Evolutionary conservation across 1,140 invertebrate species (phyloP).

Genomic region (Drosophila teissieri): DNA sequence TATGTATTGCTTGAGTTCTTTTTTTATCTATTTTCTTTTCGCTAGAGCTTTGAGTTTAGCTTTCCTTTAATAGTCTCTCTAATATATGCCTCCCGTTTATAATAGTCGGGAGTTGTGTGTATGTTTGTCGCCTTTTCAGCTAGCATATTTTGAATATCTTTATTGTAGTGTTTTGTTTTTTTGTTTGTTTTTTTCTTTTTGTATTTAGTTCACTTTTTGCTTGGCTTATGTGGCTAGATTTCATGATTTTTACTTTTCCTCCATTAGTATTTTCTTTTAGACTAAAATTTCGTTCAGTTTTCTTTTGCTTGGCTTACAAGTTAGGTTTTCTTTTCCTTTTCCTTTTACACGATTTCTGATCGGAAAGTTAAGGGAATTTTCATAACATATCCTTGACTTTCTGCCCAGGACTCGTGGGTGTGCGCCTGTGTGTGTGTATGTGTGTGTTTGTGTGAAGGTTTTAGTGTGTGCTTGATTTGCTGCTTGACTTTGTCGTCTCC

Average conservation of each 20-base stretch:
- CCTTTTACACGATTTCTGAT: slow-evolving; percentile 3
- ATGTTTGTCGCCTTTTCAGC: slow-evolving; percentile 56
- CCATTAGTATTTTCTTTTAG: slow-evolving; percentile 48
- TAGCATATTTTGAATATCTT: slow-evolving; percentile 81
- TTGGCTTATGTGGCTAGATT: slow-evolving; percentile 53
- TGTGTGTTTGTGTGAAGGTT: slow-evolving; percentile 5
- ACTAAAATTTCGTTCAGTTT: slow-evolving; percentile 80
- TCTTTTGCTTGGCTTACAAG: slow-evolving; percentile 67
- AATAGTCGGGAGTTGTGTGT: slow-evolving; percentile 48
- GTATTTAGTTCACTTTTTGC: slow-evolving; percentile 60
- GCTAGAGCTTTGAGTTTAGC: slow-evolving; percentile 48
- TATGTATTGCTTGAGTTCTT: slow-evolving; percentile 77
- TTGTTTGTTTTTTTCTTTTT: slow-evolving; percentile 34
- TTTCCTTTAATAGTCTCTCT: slow-evolving; percentile 65
- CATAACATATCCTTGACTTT: slow-evolving; percentile 24
- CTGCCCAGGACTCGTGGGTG: slow-evolving; percentile 8
- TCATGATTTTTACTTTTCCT: slow-evolving; percentile 19
- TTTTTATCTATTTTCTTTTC: slow-evolving; percentile 51
- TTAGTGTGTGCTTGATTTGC: slow-evolving; percentile 15
- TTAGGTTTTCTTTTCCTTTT: slow-evolving; percentile 25
- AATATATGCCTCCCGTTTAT: slow-evolving; percentile 54
- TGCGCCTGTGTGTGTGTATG: slow-evolving; percentile 11
- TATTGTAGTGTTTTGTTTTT: slow-evolving; percentile 58
- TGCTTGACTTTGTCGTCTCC: slow-evolving; percentile 49
- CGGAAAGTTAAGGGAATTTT: slow-evolving; percentile 16